Percentiles rank a stretch among this genome's conserved stretches.
These are phyloP conservation scores for Tachycineta bicolor DNA, from an alignment of 2,113 vertebrate species.

Conservation along the genomic window DNA sequence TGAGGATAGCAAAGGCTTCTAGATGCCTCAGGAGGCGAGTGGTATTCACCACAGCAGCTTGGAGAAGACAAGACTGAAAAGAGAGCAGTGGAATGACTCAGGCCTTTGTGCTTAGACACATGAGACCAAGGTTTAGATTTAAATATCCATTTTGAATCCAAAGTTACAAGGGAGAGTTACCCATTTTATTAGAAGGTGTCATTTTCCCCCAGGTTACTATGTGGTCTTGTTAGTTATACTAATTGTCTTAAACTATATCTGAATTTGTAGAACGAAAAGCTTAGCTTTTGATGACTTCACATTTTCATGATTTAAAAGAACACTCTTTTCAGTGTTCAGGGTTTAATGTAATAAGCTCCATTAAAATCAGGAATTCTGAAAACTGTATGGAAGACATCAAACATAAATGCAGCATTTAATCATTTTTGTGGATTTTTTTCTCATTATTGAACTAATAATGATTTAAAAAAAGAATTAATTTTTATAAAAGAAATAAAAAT, in stretches of 20 bases:
- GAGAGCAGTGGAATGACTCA: background rate
- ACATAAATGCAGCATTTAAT: background rate
- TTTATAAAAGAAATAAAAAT: background rate
- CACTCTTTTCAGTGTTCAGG: background rate
- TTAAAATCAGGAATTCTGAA: background rate
- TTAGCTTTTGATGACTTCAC: background rate
- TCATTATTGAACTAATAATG: background rate
- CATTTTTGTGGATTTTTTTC: background rate
- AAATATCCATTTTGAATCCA: background rate
- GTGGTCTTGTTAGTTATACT: background rate
- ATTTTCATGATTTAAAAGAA: background rate
- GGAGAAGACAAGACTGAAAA: background rate
- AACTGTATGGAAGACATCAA: background rate
- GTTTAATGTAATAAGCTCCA: background rate
- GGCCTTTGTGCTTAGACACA: accelerated
- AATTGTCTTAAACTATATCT: background rate
- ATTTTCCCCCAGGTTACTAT: background rate
- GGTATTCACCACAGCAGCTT: background rate
- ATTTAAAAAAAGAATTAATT: background rate
- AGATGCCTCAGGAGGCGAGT: background rate
- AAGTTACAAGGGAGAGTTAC: background rate
- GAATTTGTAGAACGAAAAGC: background rate
- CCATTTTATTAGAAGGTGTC: background rate
- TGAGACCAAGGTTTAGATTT: background rate
- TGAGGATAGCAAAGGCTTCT: background rate